Conservation (phyloP, 2,888 invertebrate species). For the Apamea sordens region DNA sequence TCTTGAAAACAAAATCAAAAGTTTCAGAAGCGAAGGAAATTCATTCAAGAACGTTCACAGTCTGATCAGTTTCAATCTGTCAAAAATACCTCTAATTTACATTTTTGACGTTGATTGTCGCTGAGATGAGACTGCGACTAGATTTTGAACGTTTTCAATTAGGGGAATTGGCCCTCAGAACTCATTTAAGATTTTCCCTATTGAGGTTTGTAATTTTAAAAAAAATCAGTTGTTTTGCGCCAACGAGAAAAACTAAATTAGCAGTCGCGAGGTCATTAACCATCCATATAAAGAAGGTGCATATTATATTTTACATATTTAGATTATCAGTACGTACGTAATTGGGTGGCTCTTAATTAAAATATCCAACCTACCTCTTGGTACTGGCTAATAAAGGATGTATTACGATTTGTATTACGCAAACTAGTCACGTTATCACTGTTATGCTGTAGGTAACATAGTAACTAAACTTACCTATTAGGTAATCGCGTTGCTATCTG, state of each 20-base stretch:
- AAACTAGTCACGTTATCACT: constrained; percentile 11
- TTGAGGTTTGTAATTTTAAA: neutral
- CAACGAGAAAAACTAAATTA: constrained; percentile 1
- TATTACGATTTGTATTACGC: neutral
- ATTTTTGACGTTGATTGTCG: too few relatives aligned
- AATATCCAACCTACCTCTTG: neutral
- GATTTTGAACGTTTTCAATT: too few relatives aligned
- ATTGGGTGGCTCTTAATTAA: neutral
- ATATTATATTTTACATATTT: neutral
- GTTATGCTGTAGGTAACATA: neutral
- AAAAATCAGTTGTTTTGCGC: neutral
- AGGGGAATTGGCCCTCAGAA: neutral
- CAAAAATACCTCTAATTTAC: too few relatives aligned
- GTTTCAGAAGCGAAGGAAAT: neutral
- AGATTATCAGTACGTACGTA: neutral
- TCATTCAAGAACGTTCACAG: too few relatives aligned
- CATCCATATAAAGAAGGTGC: neutral
- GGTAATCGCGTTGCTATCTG: constrained; percentile 26
- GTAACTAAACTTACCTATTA: constrained; percentile 7
- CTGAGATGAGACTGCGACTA: too few relatives aligned
- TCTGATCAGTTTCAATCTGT: too few relatives aligned
- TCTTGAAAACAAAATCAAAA: neutral
- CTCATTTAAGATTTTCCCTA: neutral
- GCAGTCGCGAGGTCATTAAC: neutral
- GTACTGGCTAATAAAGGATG: neutral